Base-by-base conservation (phyloP, 53 echinoderm and acorn worm species). In the Stichopus horrens region DNA sequence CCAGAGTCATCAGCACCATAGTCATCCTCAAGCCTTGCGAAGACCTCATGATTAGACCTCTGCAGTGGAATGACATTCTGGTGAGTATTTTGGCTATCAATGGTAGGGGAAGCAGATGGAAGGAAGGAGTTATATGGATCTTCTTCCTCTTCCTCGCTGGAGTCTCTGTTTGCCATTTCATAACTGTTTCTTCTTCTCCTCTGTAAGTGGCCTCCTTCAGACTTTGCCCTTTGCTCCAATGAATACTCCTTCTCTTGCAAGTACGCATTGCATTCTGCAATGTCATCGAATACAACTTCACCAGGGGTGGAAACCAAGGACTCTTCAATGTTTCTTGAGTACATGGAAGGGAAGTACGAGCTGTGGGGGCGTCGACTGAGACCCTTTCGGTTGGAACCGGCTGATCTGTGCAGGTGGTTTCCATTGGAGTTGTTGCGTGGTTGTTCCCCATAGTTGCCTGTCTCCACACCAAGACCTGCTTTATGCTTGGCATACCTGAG, bases 341-440 rank as follows among this genome's bases (percentile, higher is more conserved):
- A 91, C 57, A 88, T 78, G 57, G 89, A 88, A 76, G 93, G 88
- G 86, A 75, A 86, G 88, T 89, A 77, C 57, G 83, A 86, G 74
- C 82, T 91, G 22, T 90, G 91, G 53, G 91, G 90, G 58, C 91
- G 91, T 20, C 87, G 86, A 7, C 57, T 81, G 9, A 67, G 52
- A 23, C n/a, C 7, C 54, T 58, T 53, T 5, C 55, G 5, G 74
- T 87, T 74, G 19, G 19, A 55, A 22, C 58, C 58, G 11, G 86
- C 89, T 9, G 81, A 14, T 58, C 86, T 87, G 57, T 79, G 87
- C 23, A 93, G 89, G 86, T 93, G 93, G 60, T 96, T 96, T 23
- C 92, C 96, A 84, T 96, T 96, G 86, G 96, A 96, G 89, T 96
- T 96, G 93, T 96, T 96, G 58, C 96, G 87, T 14, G 96, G 90